Conservation (phyloP, 2,888 invertebrate genomes). For the Drosophila quinaria region DNA sequence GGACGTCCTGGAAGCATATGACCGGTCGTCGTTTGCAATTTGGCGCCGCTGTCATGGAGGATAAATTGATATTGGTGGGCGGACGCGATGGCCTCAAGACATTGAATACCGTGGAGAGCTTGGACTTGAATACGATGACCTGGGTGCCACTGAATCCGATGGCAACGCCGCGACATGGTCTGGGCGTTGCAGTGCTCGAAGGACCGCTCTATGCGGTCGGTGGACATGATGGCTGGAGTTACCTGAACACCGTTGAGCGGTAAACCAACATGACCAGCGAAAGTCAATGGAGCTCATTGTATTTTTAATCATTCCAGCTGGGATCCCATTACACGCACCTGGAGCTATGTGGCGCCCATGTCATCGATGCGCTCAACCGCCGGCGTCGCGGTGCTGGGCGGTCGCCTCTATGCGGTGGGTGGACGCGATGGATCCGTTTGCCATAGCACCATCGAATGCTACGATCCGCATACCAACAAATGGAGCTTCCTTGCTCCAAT, state of each 20-base stretch:
- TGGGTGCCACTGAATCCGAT: slow-evolving; percentile 95
- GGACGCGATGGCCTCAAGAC: slow-evolving; percentile 97
- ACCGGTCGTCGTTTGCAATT: slow-evolving; percentile 92
- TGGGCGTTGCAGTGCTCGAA: slow-evolving; percentile 92
- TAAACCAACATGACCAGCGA: slow-evolving; percentile 54
- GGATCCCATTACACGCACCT: slow-evolving; percentile 94
- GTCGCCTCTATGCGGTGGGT: slow-evolving; percentile 95
- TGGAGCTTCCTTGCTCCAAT: slow-evolving; percentile 95
- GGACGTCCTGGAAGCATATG: slow-evolving; percentile 85
- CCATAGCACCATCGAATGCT: slow-evolving; percentile 95
- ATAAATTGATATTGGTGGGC: slow-evolving; percentile 94
- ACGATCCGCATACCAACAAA: slow-evolving; percentile 90
- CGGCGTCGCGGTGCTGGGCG: slow-evolving; percentile 94
- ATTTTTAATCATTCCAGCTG: slow-evolving; percentile 88
- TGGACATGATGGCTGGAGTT: slow-evolving; percentile 95
- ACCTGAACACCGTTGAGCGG: slow-evolving; percentile 96
- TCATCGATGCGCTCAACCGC: slow-evolving; percentile 93
- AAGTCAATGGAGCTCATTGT: background rate
- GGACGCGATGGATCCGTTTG: slow-evolving; percentile 97
- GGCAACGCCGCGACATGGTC: slow-evolving; percentile 94
- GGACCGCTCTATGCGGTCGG: slow-evolving; percentile 96
- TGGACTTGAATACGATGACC: slow-evolving; percentile 92
- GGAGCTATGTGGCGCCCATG: slow-evolving; percentile 97
- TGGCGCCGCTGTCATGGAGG: slow-evolving; percentile 93
- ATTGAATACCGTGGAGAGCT: slow-evolving; percentile 95